Evolutionary conservation across 2,888 invertebrate genomes (phyloP).

Genomic region (Chrysina gloriosa): DNA sequence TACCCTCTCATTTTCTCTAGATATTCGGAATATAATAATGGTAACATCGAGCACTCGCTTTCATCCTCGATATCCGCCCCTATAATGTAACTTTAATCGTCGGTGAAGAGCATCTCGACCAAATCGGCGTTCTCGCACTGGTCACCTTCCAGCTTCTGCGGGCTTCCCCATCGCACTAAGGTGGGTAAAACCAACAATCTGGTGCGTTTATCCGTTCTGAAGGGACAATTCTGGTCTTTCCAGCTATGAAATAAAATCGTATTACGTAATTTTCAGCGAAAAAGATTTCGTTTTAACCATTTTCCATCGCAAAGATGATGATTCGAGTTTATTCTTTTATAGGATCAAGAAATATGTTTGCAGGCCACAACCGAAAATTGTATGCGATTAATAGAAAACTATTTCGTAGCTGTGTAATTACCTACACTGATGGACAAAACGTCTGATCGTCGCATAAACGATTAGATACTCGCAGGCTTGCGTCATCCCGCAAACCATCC

Average conservation of each 20-base stretch:
- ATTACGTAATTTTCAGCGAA: slow-evolving; percentile 32
- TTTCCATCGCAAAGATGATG: too few relatives aligned
- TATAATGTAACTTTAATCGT: slow-evolving; percentile 27
- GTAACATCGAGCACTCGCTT: neutral
- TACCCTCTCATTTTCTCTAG: neutral
- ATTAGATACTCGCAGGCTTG: too few relatives aligned
- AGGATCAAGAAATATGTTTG: too few relatives aligned
- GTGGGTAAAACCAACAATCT: slow-evolving; percentile 86
- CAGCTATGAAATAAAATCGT: slow-evolving; percentile 71
- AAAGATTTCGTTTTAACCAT: too few relatives aligned
- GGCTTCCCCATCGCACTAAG: slow-evolving; percentile 80
- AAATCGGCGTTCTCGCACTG: slow-evolving; percentile 80
- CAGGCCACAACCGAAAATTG: too few relatives aligned
- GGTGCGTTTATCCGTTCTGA: slow-evolving; percentile 79
- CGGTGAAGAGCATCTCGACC: slow-evolving; percentile 81
- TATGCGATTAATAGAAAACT: too few relatives aligned
- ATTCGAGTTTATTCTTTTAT: too few relatives aligned
- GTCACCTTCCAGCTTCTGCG: slow-evolving; percentile 82
- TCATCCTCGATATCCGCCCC: neutral
- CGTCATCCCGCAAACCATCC: too few relatives aligned
- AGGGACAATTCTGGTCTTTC: slow-evolving; percentile 85
- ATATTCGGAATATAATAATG: neutral
- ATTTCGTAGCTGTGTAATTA: too few relatives aligned
- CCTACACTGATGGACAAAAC: too few relatives aligned
- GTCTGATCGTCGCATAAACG: too few relatives aligned